Base-by-base conservation (phyloP, 2,888 invertebrate species). In the Andrena trimmerana region DNA sequence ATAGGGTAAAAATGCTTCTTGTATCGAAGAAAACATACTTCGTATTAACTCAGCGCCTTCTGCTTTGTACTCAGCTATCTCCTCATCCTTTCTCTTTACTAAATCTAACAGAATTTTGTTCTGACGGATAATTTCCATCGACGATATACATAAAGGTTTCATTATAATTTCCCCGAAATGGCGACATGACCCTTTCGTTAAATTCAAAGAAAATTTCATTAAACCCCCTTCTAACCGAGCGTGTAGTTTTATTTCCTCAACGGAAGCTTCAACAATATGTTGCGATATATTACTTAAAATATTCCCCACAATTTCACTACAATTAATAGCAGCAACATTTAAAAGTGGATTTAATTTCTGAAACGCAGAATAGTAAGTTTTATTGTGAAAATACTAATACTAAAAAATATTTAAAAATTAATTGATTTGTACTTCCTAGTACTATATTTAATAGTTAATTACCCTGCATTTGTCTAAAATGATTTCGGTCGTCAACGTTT, bases 61-160 rank as follows among this genome's bases (percentile, higher is more conserved):
- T 8, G 91, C 89, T 88, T 90, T 93, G 42, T 94, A 93, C 57
- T 93, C 94, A 1, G 78, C 74, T 78, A 94, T 93, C 85, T 93
- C 94, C 29, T 86, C 82, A 71, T 94, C 93, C 63, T 94, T 94
- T n/a, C 69, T 90, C 31, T 88, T 90, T 6, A 93, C 72, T 24
- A 93, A 83, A 74, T 92, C 85, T 59, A 91, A 62, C 59, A 94
- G 79, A 54, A 87, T 75, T 7, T 88, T 73, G 24, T 92, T 88
- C 76, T 89, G 90, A 3, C 87, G 76, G 13, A 83, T 54, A 5
- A 93, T 62, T 78, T 92, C 91, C 42, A 73, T 85, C 2, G 91
- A 85, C 0, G 90, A 84, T 24, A 86, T 69, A 72, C 87, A 91
- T n/a, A 93, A 69, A 20, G 90, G 92, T 73, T 86, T 87, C n/a